A percentile compares a stretch with the other conserved stretches of the same genome.
Conservation (phyloP, 2,113 vertebrate genomes). For the Saimiri boliviensis region DNA sequence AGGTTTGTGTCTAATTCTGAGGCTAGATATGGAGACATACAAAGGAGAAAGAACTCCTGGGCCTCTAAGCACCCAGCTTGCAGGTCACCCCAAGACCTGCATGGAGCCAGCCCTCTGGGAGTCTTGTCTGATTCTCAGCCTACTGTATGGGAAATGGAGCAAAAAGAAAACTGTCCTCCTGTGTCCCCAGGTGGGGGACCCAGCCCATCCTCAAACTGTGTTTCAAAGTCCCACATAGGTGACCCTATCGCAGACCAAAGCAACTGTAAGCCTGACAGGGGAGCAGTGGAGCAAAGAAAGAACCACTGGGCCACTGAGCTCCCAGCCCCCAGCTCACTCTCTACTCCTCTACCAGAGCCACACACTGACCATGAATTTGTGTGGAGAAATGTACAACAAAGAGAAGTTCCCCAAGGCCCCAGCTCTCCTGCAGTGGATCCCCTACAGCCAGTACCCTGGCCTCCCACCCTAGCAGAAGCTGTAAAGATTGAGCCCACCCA, state of each 20-base stretch:
- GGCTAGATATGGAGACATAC: neutral
- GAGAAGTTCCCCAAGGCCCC: neutral
- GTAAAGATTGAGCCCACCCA: neutral
- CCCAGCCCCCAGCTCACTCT: neutral
- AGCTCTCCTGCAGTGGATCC: neutral
- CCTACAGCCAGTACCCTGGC: neutral
- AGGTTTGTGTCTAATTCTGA: constrained; percentile 6
- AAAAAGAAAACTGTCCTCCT: constrained; percentile 42
- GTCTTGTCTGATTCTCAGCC: neutral
- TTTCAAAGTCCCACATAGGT: constrained; percentile 10
- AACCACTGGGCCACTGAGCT: constrained; percentile 3
- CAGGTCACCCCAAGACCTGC: neutral
- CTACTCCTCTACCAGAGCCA: neutral
- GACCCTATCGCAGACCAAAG: neutral
- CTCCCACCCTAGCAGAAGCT: neutral
- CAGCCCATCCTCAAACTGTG: constrained; percentile 10
- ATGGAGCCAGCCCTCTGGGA: neutral
- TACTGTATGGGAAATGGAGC: neutral
- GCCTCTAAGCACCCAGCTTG: neutral
- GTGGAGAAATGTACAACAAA: neutral
- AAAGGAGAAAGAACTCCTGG: constrained; percentile 3
- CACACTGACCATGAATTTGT: neutral
- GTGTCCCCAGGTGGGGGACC: neutral
- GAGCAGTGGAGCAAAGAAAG: neutral
- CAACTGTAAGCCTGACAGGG: neutral